A percentile compares a stretch with the other conserved stretches of the same genome.
Conservation (phyloP, 2,888 invertebrate genomes). For the Heliconius erato region DNA sequence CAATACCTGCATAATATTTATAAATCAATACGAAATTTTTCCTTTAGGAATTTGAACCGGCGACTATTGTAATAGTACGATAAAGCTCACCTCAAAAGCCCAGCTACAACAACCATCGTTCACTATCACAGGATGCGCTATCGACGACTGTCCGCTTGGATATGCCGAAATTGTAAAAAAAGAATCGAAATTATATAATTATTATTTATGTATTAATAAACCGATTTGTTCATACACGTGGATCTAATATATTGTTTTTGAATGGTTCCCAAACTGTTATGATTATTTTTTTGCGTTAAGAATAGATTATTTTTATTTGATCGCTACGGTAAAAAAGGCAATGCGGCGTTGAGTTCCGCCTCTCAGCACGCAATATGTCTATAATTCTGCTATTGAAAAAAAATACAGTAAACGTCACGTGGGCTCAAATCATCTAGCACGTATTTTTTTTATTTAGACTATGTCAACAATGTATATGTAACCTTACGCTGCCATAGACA, state of each 20-base stretch:
- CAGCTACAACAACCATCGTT: conserved; percentile 12
- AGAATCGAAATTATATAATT: conserved; percentile 43
- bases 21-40: neutral
- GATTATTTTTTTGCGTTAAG: neutral
- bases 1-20: too few relatives aligned
- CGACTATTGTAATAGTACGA: neutral
- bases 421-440: too few relatives aligned
- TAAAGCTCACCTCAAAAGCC: conserved; percentile 37
- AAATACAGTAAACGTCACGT: too few relatives aligned
- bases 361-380: neutral
- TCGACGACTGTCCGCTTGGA: conserved; percentile 61
- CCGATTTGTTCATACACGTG: conserved; percentile 55
- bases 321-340: too few relatives aligned
- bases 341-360: neutral
- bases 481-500: too few relatives aligned
- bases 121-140: conserved; percentile 53
- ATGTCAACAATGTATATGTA: too few relatives aligned
- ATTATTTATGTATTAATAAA: conserved; percentile 18
- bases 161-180: conserved; percentile 57
- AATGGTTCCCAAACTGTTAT: conserved; percentile 34
- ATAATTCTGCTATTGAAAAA: neutral
- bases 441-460: too few relatives aligned
- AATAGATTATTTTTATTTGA: neutral
- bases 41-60: neutral
- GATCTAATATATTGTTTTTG: conserved; percentile 56